These are phyloP conservation scores for Eulemur macaco DNA, from an alignment of 2,113 vertebrate genomes.

Conservation along the genomic window DNA sequence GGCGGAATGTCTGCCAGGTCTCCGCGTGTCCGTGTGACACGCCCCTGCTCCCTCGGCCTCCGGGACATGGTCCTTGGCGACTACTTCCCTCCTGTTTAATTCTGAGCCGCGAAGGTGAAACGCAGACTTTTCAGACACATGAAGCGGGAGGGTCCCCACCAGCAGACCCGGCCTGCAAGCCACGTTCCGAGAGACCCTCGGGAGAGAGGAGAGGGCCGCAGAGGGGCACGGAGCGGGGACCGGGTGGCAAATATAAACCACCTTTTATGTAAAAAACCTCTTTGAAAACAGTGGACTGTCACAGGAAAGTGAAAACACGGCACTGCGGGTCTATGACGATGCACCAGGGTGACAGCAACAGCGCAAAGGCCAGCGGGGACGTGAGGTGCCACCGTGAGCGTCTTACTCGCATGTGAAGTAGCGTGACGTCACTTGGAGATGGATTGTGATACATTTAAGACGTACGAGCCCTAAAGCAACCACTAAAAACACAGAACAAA, in stretches of 20 bases:
- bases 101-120: too few species aligned
- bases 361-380: rapidly evolving
- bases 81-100: too few species aligned
- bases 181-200: neutral
- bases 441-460: neutral
- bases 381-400: rapidly evolving
- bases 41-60: too few species aligned
- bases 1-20: too few species aligned
- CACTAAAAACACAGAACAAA: neutral
- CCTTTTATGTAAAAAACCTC: too few species aligned
- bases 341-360: rapidly evolving
- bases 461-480: too few species aligned
- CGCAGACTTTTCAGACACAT: too few species aligned
- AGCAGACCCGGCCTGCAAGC: neutral
- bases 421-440: rapidly evolving
- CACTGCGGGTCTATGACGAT: rapidly evolving
- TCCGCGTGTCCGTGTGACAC: too few species aligned
- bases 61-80: too few species aligned
- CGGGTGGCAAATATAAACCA: too few species aligned
- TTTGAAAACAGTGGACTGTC: too few species aligned
- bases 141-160: neutral
- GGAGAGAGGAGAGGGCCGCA: neutral
- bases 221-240: neutral
- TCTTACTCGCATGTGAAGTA: rapidly evolving
- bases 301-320: too few species aligned